These are phyloP conservation scores for Anoplius nigerrimus DNA, from an alignment of 2,888 invertebrate genomes.

Conservation along the genomic window DNA sequence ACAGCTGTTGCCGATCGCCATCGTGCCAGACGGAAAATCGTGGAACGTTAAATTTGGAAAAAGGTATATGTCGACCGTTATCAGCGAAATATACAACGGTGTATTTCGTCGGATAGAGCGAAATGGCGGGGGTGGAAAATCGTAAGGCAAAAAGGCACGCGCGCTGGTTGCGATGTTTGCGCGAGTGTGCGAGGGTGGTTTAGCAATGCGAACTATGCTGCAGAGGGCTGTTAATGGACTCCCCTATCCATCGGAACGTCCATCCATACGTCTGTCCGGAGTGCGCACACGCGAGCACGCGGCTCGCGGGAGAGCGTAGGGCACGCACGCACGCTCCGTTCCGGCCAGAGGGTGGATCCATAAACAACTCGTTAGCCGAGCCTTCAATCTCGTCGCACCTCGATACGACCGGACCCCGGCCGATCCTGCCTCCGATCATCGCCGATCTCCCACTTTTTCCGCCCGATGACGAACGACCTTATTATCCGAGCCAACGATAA, in stretches of 20 bases:
- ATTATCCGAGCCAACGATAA: too few relatives aligned
- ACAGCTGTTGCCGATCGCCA: too few relatives aligned
- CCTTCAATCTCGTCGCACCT: conserved; percentile 67
- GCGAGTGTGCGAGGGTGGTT: conserved; percentile 37
- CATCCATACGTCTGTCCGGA: conserved; percentile 45
- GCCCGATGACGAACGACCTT: neutral
- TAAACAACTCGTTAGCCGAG: conserved; percentile 72
- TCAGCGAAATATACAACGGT: too few relatives aligned
- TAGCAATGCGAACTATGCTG: conserved; percentile 61
- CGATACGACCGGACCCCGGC: conserved; percentile 53
- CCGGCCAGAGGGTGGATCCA: conserved; percentile 62
- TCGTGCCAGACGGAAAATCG: too few relatives aligned
- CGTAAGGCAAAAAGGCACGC: conserved; percentile 8
- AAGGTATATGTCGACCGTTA: too few relatives aligned
- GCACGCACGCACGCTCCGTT: conserved; percentile 25
- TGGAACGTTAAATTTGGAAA: too few relatives aligned
- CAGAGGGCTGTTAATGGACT: conserved; percentile 67
- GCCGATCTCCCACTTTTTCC: conserved; percentile 26
- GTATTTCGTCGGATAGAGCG: neutral
- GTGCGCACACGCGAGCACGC: conserved; percentile 39
- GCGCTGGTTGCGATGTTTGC: conserved; percentile 9
- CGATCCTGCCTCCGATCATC: conserved; percentile 54
- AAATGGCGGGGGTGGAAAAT: neutral
- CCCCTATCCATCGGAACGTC: conserved; percentile 28
- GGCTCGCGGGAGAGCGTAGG: conserved; percentile 22